Evolutionary conservation across 2,888 invertebrate genomes (phyloP).

Genomic region (Caenorhabditis zanzibari): DNA sequence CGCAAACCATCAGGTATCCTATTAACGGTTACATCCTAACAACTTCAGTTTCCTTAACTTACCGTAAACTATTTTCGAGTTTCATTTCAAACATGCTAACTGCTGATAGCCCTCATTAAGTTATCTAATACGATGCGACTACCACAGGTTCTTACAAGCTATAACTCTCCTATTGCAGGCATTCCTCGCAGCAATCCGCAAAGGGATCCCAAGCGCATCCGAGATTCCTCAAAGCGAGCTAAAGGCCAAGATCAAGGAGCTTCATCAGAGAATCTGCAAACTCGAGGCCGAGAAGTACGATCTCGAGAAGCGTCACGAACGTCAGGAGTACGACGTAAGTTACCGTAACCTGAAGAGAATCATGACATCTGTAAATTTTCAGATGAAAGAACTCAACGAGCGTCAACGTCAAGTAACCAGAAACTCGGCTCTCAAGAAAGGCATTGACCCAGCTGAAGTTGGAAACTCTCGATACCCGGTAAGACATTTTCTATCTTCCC

Average conservation of each 20-base stretch:
- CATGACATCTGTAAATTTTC: conserved; percentile 36
- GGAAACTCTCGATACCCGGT: conserved; percentile 74
- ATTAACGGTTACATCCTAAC: conserved; percentile 12
- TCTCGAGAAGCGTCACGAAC: conserved; percentile 83
- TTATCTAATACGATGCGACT: no score
- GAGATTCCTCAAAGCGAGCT: conserved; percentile 73
- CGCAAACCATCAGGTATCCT: conserved; percentile 51
- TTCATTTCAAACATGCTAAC: conserved; percentile 12
- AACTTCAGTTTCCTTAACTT: conserved; percentile 19
- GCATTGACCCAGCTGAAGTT: conserved; percentile 80
- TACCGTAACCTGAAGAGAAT: not conserved
- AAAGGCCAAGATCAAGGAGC: conserved; percentile 81
- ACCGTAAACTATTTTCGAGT: not conserved
- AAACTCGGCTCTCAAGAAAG: conserved; percentile 79
- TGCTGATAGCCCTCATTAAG: no score
- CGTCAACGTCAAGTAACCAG: conserved; percentile 82
- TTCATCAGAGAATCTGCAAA: conserved; percentile 81
- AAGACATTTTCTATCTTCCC: conserved; percentile 1
- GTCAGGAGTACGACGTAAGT: conserved; percentile 82
- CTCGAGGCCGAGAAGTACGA: conserved; percentile 83
- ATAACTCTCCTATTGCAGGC: conserved; percentile 46
- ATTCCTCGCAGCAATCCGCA: conserved; percentile 71
- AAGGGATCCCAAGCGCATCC: conserved; percentile 66
- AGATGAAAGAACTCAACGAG: conserved; percentile 83
- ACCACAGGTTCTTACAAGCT: no score